Base-by-base conservation (phyloP, 2,888 invertebrate species). In the Ecliptopera silaceata region DNA sequence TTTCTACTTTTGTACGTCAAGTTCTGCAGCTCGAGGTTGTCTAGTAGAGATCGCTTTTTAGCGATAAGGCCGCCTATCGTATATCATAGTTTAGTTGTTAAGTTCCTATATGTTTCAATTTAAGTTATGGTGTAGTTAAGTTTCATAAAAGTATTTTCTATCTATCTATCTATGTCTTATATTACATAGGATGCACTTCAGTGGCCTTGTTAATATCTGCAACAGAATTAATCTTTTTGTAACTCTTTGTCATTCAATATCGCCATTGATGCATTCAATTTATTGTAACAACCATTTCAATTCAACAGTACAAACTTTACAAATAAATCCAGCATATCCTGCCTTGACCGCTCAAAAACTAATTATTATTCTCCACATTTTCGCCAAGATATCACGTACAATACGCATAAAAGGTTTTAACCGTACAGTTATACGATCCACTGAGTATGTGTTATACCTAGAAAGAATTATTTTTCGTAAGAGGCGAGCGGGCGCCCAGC, bases 391-490 rank as follows among this genome's bases (percentile, higher is more conserved):
- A 65, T 66, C 66, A 66, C 67, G 64, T 69, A 65, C 55, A 26
- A 42, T 48, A 22, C 61, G 57, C 61, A 61, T 64, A 62, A 66
- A 64, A 61, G 45, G 36, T 29, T 55, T 62, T 59, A 57, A 56
- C 59, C 34, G 47, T 58, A 50, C 45, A 45, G 31, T 77, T 78
- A 80, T 71, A 77, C 82, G 82, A 76, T 47, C 82, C 72, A 80
- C 79, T 79, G 77, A 69, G 65, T 79, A 80, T 79, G 78, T 82
- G 84, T 84, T 84, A 80, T 84, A 85, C 79, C 77, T 84, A 80
- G 80, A 81, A 79, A 84, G 77, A 77, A 84, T 84, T 79, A 88
- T 87, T 88, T 89, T 89, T 89, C 86, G 87, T 86, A 84, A 86
- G 87, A 84, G 81, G 72, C 79, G 79, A 68, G 69, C 76, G 82